Evolutionary conservation across 2,797 vertebrate genomes (phyloP), one percentile per base, ranked within the genome.

Genomic region (Eurystomus glaucurus): DNA sequence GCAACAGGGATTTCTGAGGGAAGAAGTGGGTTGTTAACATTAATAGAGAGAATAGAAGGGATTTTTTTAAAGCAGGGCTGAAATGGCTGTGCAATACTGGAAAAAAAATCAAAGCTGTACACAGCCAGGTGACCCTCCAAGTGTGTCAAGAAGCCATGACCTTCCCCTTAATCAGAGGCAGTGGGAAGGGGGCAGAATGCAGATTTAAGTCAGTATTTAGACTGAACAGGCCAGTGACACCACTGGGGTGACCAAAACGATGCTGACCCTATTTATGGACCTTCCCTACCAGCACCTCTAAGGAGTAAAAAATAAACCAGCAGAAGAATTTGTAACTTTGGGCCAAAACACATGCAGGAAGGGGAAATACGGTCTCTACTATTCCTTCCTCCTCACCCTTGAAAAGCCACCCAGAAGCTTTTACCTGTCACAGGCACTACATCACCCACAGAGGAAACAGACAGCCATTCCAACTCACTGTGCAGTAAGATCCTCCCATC

Each of bases 61-160:
- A 65, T 20, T 58, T 62, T 62, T 86, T 55, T 18, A 37, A 86
- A 64, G 54, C 74, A 7, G 7, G 15, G 35, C 7, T 86, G 54
- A 58, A 61, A 72, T 7, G 39, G 22, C 14, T 78, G 5, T 45
- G 20, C 48, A 72, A 26, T 22, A 95, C 11, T 35, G 41, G 41
- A 41, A 88, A 46, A 84, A 95, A 90, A 95, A 78, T 10, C 21
- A 85, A 84, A 95, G 26, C 35, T 74, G 25, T 66, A 62, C 28
- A 52, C 29, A n/a, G 2, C 5, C 31, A 43, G 45, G 14, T 15
- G 12, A 75, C 26, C 10, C 10, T 51, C 22, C 41, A 43, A 14
- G 2, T 58, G 21, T 39, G 15, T 55, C 6, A 21, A 77, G 41
- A 88, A 87, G 58, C 45, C 55, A 41, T 2, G 9, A 61, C 21